These are phyloP conservation scores for Thalassophryne amazonica DNA, from an alignment of 2,797 vertebrate species.

Conservation along the genomic window DNA sequence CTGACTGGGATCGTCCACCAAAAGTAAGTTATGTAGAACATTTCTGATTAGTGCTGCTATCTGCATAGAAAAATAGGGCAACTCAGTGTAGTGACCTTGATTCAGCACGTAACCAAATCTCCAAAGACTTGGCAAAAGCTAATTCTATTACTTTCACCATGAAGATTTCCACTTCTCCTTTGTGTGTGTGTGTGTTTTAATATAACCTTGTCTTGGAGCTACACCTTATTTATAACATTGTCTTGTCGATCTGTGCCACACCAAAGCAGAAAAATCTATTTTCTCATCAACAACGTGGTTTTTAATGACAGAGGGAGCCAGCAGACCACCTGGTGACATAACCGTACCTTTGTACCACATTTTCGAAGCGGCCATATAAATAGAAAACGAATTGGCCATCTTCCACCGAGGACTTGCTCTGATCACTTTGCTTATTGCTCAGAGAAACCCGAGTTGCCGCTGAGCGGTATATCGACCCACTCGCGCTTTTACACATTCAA, in stretches of 20 bases:
- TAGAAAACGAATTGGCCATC: slow-evolving; percentile 64
- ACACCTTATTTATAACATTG: slow-evolving; percentile 50
- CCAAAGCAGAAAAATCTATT: slow-evolving; percentile 48
- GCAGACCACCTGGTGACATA: slow-evolving; percentile 56
- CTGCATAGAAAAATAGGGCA: slow-evolving; percentile 66
- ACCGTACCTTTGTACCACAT: slow-evolving; percentile 64
- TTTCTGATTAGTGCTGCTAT: slow-evolving; percentile 69
- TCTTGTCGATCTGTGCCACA: slow-evolving; percentile 42
- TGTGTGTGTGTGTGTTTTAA: no score
- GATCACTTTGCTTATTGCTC: slow-evolving; percentile 63
- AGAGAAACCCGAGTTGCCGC: slow-evolving; percentile 42
- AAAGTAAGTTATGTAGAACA: slow-evolving; percentile 72
- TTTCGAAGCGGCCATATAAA: slow-evolving; percentile 56
- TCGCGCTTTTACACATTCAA: slow-evolving; percentile 45
- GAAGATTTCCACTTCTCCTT: slow-evolving; percentile 54
- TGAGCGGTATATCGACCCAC: slow-evolving; percentile 48
- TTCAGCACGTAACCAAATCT: slow-evolving; percentile 68
- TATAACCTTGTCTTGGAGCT: slow-evolving; percentile 46
- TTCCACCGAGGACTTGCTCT: slow-evolving; percentile 38
- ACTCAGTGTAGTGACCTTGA: slow-evolving; percentile 73
- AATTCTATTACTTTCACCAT: slow-evolving; percentile 76
- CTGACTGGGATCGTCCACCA: slow-evolving; percentile 41
- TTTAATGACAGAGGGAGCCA: slow-evolving; percentile 50
- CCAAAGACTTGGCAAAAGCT: slow-evolving; percentile 63
- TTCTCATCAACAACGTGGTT: slow-evolving; percentile 27